A percentile compares a stretch with the other conserved stretches of the same genome.
Conservation (phyloP, 1,140 invertebrate genomes). For the Vollenhovia emeryi region DNA sequence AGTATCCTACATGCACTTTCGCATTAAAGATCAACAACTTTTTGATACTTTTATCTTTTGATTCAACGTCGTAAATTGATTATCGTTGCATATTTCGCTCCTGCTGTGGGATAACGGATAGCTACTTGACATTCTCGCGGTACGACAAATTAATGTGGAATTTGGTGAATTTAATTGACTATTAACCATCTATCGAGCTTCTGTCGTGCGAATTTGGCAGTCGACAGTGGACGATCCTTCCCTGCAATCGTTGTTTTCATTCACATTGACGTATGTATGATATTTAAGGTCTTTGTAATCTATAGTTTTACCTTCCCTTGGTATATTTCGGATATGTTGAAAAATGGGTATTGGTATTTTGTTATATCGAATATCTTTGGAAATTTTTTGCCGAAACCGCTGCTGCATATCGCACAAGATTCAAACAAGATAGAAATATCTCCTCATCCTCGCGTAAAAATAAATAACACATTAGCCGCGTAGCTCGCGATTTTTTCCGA, state of each 20-base stretch:
- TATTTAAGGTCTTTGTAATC: background rate
- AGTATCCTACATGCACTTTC: background rate
- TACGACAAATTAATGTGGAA: constrained; percentile 4
- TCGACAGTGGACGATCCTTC: background rate
- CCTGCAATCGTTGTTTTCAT: background rate
- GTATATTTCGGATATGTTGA: constrained; percentile 1
- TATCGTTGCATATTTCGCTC: background rate
- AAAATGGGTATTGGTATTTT: background rate
- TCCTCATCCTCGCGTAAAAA: background rate
- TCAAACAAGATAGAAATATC: constrained; percentile 14
- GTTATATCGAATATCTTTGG: constrained; percentile 2
- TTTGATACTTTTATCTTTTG: background rate
- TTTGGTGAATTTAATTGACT: constrained; percentile 23
- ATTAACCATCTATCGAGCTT: background rate
- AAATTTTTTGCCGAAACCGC: background rate
- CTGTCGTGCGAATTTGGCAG: constrained; percentile 1
- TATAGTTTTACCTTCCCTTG: background rate
- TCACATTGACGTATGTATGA: background rate
- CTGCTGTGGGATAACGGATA: background rate
- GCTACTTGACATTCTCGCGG: constrained; percentile 3
- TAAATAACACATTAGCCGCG: background rate
- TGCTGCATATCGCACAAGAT: background rate
- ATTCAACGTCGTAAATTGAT: background rate
- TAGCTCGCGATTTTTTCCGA: too few species aligned
- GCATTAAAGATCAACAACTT: background rate